Conservation (phyloP, 2,113 vertebrate species). For the Cyprinodon variegatus region DNA sequence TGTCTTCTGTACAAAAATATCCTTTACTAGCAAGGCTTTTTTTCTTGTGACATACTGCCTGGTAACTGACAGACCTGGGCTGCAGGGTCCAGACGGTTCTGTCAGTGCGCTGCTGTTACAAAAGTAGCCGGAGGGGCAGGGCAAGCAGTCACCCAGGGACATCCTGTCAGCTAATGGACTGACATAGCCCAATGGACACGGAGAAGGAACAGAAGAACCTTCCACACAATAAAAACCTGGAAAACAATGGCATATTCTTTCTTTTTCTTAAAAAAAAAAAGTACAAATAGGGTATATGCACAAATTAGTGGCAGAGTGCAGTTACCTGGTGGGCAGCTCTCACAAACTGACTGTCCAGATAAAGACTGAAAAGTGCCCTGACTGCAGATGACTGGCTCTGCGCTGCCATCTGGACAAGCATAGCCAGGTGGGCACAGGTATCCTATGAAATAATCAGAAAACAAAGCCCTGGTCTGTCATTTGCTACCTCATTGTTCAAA, state of each 20-base stretch:
- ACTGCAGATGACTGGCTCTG: conserved; percentile 78
- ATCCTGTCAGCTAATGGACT: conserved; percentile 70
- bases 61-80: conserved; percentile 73
- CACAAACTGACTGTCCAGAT: conserved; percentile 66
- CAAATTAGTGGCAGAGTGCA: background rate
- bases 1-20: background rate
- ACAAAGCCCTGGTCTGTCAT: conserved; percentile 1
- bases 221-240: conserved; percentile 85
- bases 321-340: conserved; percentile 61
- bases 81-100: conserved; percentile 76
- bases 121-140: conserved; percentile 78
- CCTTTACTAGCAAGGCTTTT: background rate
- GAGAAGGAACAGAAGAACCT: conserved; percentile 76
- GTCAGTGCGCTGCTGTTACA: conserved; percentile 77
- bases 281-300: background rate
- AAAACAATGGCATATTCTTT: background rate
- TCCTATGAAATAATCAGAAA: conserved; percentile 55
- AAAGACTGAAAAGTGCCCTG: conserved; percentile 84
- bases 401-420: conserved; percentile 83
- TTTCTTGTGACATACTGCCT: conserved; percentile 16
- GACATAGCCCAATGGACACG: conserved; percentile 84
- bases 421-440: conserved; percentile 82
- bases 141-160: conserved; percentile 72
- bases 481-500: conserved; percentile 4
- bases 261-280: background rate